Conservation (phyloP, 2,888 invertebrate species). For the Drosophila lutescens region DNA sequence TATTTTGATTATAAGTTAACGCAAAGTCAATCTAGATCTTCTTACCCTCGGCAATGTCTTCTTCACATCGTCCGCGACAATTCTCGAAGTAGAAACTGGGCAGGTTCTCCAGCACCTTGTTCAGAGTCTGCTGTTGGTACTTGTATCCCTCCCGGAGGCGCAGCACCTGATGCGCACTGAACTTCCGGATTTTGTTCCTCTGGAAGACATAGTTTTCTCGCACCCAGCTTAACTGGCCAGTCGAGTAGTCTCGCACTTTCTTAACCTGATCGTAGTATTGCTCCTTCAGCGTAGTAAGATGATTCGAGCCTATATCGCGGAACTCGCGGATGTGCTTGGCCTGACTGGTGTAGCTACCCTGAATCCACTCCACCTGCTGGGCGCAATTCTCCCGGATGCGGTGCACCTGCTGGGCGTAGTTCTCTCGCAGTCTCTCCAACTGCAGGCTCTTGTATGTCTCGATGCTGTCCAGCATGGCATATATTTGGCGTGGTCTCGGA, state of each 20-base stretch:
- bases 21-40: too few relatives aligned
- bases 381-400: slow-evolving; percentile 96
- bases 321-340: slow-evolving; percentile 94
- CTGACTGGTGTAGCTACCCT: slow-evolving; percentile 95
- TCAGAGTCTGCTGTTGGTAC: slow-evolving; percentile 96
- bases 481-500: slow-evolving; percentile 92
- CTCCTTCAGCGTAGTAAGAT: slow-evolving; percentile 93
- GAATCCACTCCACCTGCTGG: slow-evolving; percentile 97
- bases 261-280: slow-evolving; percentile 97
- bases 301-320: slow-evolving; percentile 95
- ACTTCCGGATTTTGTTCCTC: slow-evolving; percentile 96
- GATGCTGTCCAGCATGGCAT: slow-evolving; percentile 94
- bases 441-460: slow-evolving; percentile 95
- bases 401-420: slow-evolving; percentile 96
- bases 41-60: slow-evolving; percentile 83
- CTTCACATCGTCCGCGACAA: slow-evolving; percentile 92
- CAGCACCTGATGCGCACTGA: slow-evolving; percentile 95
- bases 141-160: slow-evolving; percentile 96
- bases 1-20: neutral
- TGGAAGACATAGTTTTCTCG: slow-evolving; percentile 98
- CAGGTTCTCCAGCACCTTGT: slow-evolving; percentile 96
- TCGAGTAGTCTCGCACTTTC: slow-evolving; percentile 96
- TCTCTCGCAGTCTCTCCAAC: slow-evolving; percentile 94
- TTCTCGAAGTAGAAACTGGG: slow-evolving; percentile 96
- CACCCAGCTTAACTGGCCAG: slow-evolving; percentile 95